phyloP scores from a whole-genome alignment of 2,113 vertebrate genomes.

The Eudyptes chrysolophus region DNA sequence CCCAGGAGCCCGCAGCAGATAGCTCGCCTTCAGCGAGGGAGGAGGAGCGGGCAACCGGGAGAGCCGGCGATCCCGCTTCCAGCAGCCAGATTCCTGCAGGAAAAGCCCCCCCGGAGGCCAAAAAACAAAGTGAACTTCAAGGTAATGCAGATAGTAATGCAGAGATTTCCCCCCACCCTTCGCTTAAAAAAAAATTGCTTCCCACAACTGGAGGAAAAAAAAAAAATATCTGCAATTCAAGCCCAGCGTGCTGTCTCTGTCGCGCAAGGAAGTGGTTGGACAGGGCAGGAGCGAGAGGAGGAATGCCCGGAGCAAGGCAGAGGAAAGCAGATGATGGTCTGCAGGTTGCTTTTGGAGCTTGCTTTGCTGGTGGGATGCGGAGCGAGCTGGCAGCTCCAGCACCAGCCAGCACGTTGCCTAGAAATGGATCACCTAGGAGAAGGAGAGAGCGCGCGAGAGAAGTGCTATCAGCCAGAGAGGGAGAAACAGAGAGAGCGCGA shows the following conservation, averaged over 20 bases:
- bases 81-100: slow-evolving; percentile 66
- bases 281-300: slow-evolving; percentile 65
- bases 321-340: slow-evolving; percentile 58
- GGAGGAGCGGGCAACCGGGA: slow-evolving; percentile 41
- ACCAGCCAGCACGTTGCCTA: slow-evolving; percentile 82
- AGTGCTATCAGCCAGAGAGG: slow-evolving; percentile 77
- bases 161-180: slow-evolving; percentile 54
- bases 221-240: slow-evolving; percentile 16
- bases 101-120: slow-evolving; percentile 46
- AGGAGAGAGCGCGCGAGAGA: slow-evolving; percentile 71
- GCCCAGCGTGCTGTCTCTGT: slow-evolving; percentile 60
- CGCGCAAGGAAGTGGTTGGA: slow-evolving; percentile 54
- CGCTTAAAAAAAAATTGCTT: slow-evolving; percentile 12
- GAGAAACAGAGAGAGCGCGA: slow-evolving; percentile 65
- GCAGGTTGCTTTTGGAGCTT: slow-evolving; percentile 67
- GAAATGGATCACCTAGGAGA: slow-evolving; percentile 83
- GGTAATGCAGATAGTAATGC: slow-evolving; percentile 76
- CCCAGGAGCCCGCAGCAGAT: slow-evolving; percentile 41
- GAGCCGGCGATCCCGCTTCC: slow-evolving; percentile 37
- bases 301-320: slow-evolving; percentile 48
- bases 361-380: slow-evolving; percentile 74
- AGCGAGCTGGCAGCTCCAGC: slow-evolving; percentile 74
- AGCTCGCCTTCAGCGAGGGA: slow-evolving; percentile 47
- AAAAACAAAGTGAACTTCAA: slow-evolving; percentile 80
- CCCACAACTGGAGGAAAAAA: slow-evolving; percentile 22